Base-by-base conservation (phyloP, 2,888 invertebrate species). In the Branchipolynoe longqiensis region DNA sequence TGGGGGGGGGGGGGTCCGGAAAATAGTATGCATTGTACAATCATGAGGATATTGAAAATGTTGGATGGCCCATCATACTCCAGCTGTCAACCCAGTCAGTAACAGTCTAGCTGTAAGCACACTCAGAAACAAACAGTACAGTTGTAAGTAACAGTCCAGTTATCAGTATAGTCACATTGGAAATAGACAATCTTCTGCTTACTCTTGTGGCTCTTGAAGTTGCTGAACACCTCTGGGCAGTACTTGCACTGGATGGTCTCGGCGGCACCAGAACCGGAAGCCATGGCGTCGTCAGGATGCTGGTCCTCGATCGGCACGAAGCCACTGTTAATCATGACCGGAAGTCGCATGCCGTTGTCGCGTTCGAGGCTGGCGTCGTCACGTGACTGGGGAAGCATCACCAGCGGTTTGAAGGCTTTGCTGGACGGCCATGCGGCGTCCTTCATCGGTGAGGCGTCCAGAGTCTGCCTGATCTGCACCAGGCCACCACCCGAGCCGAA, bases 181-280 rank as follows among this genome's bases (percentile, higher is more conserved):
- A 62, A 62, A 14, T n/a, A n/a, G n/a, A n/a, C n/a, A n/a, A n/a
- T n/a, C n/a, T n/a, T n/a, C n/a, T n/a, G 28, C 78, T 78, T 78
- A 92, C 98, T 97, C 93, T 98, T 98, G 36, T 98, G 94, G 0
- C 98, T 97, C 82, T 98, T 95, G 56, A 98, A 94, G 92, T 98
- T 98, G 0, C 97, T 97, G 92, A 98, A 98, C 40, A 97, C 96
- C 0, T 96, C 96, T 0, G 96, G 95, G 93, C 98, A 98, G n/a
- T 98, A 94, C 87, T 97, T 95, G 93, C 98, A 98, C 0, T 97
- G 97, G 91, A 97, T 98, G 64, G 38, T 82, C 14, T 33, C 84
- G 62, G n/a, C 33, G 33, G 36, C 3, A 33, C 38, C 38, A 12
- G 69, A 28, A 85, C 85, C 12, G 62, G 78, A 33, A 62, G 73